Evolutionary conservation across 2,113 vertebrate species (phyloP), one percentile per base, ranked within the genome.

Genomic region (Panthera tigris): DNA sequence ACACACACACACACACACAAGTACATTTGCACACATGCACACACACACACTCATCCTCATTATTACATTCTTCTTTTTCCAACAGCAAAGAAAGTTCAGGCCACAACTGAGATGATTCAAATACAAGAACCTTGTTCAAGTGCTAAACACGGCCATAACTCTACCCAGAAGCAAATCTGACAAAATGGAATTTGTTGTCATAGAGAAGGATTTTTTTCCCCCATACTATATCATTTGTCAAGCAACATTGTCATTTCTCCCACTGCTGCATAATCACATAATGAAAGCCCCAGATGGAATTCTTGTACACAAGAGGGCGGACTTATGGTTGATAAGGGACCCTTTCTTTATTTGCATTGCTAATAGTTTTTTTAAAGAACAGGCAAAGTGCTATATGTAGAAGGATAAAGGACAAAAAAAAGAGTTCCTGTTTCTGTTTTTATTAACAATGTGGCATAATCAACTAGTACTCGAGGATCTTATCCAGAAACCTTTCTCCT

Each of bases 191-290:
- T 86, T 31, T 69, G 27, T 55, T 89, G 81, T 94, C 80, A 63
- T 8, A 25, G 76, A 78, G 41, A 61, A 95, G 65, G 45, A 45
- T 25, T 25, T n/a, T 25, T 19, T 16, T 12, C 27, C 4, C 10
- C 25, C 23, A 6, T 14, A 66, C 57, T 61, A 7, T 21, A 85
- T 92, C 80, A 90, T 78, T 89, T 88, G 66, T 92, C 87, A 94
- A 74, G 74, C 57, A 36, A 82, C 94, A 57, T 0, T 83, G 83
- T 85, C 85, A 78, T 87, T 81, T 96, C 84, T 84, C 95, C 89
- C 83, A 94, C 94, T 90, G 91, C 78, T 87, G 88, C 33, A 68
- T 86, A 94, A 95, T 97, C 48, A 71, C 55, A n/a, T 68, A 98
- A 91, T 52, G 71, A 96, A 97, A 93, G 78, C 12, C 57, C 61